Conservation (phyloP, 2,797 vertebrate genomes). For the Pseudopleuronectes americanus region DNA sequence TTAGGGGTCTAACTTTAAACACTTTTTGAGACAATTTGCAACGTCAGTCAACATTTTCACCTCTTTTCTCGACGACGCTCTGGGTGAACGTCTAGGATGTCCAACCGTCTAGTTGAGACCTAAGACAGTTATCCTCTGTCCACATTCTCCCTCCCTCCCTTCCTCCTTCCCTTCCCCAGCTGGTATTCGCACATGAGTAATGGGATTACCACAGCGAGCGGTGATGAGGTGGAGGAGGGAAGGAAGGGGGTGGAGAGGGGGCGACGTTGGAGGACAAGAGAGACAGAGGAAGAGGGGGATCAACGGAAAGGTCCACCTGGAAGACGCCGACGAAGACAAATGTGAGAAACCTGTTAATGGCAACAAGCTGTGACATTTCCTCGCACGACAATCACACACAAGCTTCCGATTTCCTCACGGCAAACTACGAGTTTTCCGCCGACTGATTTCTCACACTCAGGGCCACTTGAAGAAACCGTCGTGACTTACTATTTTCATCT, state of each 20-base stretch:
- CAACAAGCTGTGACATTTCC: slow-evolving; percentile 7
- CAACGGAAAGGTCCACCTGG: slow-evolving; percentile 50
- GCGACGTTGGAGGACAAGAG: slow-evolving; percentile 66
- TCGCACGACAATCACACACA: background rate
- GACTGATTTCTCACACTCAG: slow-evolving; percentile 55
- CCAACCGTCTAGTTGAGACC: slow-evolving; percentile 56
- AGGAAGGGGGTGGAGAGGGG: slow-evolving; percentile 46
- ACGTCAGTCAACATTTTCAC: slow-evolving; percentile 31
- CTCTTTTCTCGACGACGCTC: slow-evolving; percentile 9
- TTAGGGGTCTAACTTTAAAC: slow-evolving; percentile 12
- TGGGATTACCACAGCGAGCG: slow-evolving; percentile 84
- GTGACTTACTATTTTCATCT: slow-evolving; percentile 75
- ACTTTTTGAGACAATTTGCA: slow-evolving; percentile 24
- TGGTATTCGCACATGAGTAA: slow-evolving; percentile 86
- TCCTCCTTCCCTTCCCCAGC: slow-evolving; percentile 73
- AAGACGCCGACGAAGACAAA: slow-evolving; percentile 25
- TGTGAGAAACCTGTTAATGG: background rate
- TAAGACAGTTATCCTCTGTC: slow-evolving; percentile 73
- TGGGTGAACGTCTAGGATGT: slow-evolving; percentile 27
- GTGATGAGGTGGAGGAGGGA: slow-evolving; percentile 67
- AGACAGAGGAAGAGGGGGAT: slow-evolving; percentile 50
- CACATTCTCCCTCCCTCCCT: slow-evolving; percentile 63
- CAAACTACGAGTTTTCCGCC: slow-evolving; percentile 25
- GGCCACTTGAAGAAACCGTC: slow-evolving; percentile 66
- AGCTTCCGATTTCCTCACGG: slow-evolving; percentile 19